These are phyloP conservation scores for Triplophysa yarkandensis DNA, from an alignment of 2,797 vertebrate genomes.

Conservation along the genomic window DNA sequence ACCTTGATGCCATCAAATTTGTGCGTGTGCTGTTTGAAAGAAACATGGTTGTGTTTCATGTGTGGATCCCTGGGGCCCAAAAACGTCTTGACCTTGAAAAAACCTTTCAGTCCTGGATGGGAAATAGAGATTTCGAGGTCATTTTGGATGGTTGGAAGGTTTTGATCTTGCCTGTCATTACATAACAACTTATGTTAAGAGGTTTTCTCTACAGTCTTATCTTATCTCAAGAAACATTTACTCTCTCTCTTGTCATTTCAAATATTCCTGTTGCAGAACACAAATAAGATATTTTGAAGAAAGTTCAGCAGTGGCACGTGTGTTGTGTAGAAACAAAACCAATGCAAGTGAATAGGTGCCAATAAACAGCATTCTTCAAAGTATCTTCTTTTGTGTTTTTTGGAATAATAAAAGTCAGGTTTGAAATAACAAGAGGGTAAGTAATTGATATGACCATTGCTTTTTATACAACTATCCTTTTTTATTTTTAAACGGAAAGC, in stretches of 20 bases:
- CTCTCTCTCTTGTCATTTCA: too few species aligned
- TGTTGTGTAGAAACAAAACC: too few species aligned
- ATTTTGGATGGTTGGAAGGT: neutral
- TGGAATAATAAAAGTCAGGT: too few species aligned
- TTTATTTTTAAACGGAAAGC: neutral
- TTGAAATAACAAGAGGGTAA: too few species aligned
- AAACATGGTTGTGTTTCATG: conserved; percentile 7
- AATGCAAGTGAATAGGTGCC: too few species aligned
- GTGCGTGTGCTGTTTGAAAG: conserved; percentile 11
- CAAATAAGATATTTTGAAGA: too few species aligned
- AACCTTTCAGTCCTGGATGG: neutral
- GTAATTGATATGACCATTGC: too few species aligned
- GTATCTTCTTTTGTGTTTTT: too few species aligned
- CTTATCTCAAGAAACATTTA: neutral
- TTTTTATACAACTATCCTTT: too few species aligned
- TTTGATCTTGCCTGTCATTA: neutral
- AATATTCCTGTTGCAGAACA: too few species aligned
- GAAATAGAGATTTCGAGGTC: neutral
- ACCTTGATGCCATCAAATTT: conserved; percentile 36
- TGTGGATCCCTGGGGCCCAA: neutral
- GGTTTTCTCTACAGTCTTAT: neutral
- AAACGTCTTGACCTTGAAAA: conserved; percentile 10
- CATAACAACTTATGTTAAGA: neutral
- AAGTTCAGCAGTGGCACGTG: too few species aligned
- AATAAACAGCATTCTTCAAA: too few species aligned